Evolutionary conservation across 2,888 invertebrate species (phyloP).

Genomic region (Synanthedon myopaeformis): DNA sequence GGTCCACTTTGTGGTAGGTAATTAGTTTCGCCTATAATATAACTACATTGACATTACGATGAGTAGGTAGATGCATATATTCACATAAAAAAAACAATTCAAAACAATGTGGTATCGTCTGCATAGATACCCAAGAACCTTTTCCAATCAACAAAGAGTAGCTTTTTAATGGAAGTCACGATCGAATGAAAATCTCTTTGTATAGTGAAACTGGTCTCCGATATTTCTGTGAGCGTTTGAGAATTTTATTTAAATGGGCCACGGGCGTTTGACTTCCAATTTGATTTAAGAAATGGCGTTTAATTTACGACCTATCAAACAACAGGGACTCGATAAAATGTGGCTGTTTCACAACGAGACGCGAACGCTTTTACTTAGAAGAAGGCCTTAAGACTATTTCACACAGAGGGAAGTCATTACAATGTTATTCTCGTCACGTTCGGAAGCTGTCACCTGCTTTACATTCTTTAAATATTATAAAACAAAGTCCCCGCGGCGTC

Average conservation of each 20-base stretch:
- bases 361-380: neutral
- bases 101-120: neutral
- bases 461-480: too few species aligned
- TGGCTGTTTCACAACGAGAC: neutral
- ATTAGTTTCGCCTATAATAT: too few species aligned
- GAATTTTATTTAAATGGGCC: constrained; percentile 1
- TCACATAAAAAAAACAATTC: neutral
- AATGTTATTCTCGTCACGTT: neutral
- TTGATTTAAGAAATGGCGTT: neutral
- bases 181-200: constrained; percentile 3
- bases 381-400: neutral
- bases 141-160: neutral
- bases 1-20: too few species aligned
- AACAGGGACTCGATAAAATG: neutral
- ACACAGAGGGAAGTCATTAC: neutral
- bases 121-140: neutral
- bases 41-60: too few species aligned
- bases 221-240: constrained; percentile 12
- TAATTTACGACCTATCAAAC: neutral
- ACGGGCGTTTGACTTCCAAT: neutral
- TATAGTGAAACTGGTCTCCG: constrained; percentile 6
- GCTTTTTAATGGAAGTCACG: neutral
- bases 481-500: too few species aligned
- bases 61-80: too few species aligned
- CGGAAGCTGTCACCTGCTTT: neutral